Evolutionary conservation across 2,113 vertebrate genomes (phyloP), one percentile per base, ranked within the genome.

Genomic region (Trichomycterus rosablanca): DNA sequence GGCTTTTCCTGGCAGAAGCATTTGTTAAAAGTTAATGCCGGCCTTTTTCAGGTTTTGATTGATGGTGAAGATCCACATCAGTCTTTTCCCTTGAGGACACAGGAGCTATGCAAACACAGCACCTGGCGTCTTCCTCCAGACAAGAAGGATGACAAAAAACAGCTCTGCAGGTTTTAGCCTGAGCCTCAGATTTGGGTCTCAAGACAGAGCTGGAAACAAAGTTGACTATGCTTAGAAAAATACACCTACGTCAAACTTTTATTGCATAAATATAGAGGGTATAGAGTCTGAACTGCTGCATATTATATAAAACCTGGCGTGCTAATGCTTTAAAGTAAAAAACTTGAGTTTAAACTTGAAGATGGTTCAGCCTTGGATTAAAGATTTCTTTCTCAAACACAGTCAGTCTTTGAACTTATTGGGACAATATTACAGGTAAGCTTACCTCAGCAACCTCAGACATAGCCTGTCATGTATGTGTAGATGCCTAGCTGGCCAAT

Each of bases 1-100:
- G 37, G 35, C 20, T 61, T 45, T 61, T 34, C 50, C 52, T 44
- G 43, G 43, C 44, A 63, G 34, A 45, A 16, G 32, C 57, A 63
- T 67, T 55, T 70, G 53, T 74, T 67, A 39, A 63, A 54, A 45
- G 39, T 57, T 63, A 58, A 63, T 45, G 67, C 52, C 15, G 15
- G 7, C 16, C 19, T 70, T 68, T 52, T 70, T 70, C 35, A 37
- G 51, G 35, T 43, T 44, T 50, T 57, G 52, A 68, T 62, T 30
- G 49, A 63, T 68, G 59, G 45, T 50, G 19, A 26, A 50, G 52
- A 63, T 32, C 24, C 15, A n/a, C 53, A 50, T 69, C 59, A 69
- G 30, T 63, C 53, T 34, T 63, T 34, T 19, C 19, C 66, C 35
- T 10, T 18, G 46, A 57, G 52, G 59, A 11, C 51, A 45, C 5